Base-by-base conservation (phyloP, 1,140 invertebrate genomes). In the Colletes gigas region DNA sequence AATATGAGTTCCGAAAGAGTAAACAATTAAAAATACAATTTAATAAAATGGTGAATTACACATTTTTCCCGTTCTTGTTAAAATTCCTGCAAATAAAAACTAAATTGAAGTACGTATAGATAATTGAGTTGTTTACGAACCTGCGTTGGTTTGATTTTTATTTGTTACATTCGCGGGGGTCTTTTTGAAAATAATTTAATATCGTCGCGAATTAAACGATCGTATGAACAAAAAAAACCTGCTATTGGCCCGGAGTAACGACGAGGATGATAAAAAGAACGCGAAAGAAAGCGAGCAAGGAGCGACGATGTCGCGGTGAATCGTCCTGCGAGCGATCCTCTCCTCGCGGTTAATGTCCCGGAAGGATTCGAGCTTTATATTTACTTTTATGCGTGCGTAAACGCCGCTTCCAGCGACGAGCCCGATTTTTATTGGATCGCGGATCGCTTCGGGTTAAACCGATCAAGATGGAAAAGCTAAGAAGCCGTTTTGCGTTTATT, bases 391-490 rank as follows among this genome's bases (percentile, higher is more conserved):
- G 89, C 88, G 88, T 84, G 87, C 89, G 90, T 92, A 92, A 93
- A 92, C 86, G 91, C 89, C 84, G 86, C 54, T 75, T 39, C 76
- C 57, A 55, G 65, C 57, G 88, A 87, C 47, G 5, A 75, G 80
- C 57, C 39, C 88, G 90, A 91, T 91, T 92, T 87, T 93, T 92
- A 92, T 93, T 91, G 90, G 86, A 57, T 55, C 78, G 81, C 57
- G 82, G 85, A 90, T 91, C 90, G 88, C 86, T 88, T 83, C 82
- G 82, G 91, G 90, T 90, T 91, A 91, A 93, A 93, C 88, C 91
- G 91, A 93, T 93, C 92, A 92, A 92, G 89, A 92, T 92, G 91
- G 89, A 89, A 86, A 92, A 88, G 91, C 89, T 91, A 92, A 91
- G 90, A 91, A 92, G 90, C 86, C 88, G 87, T 88, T 88, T 84